phyloP scores from a whole-genome alignment of 2,797 vertebrate genomes.

The Sebastes variabilis region DNA sequence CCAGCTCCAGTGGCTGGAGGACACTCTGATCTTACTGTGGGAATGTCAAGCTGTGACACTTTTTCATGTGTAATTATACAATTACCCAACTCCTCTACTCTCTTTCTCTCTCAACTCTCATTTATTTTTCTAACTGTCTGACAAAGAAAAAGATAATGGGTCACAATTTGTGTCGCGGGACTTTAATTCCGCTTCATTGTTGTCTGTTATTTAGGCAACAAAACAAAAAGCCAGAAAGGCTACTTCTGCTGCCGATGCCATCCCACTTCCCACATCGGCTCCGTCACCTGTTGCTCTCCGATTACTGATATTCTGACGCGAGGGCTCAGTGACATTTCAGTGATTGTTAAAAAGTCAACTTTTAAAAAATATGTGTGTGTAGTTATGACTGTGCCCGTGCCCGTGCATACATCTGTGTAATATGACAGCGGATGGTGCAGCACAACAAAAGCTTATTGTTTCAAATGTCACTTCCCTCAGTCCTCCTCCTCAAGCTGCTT shows the following conservation, averaged over 20 bases:
- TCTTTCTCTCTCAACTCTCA: not conserved
- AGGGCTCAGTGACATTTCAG: slow-evolving; percentile 53
- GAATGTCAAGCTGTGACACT: not conserved
- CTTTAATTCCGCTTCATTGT: not conserved
- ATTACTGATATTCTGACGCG: slow-evolving; percentile 20
- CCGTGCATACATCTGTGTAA: slow-evolving; percentile 42
- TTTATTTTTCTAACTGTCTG: not conserved
- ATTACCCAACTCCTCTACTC: not conserved
- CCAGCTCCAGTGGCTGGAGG: not conserved
- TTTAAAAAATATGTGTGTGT: slow-evolving; percentile 14
- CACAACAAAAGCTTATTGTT: slow-evolving; percentile 71
- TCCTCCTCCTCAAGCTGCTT: slow-evolving; percentile 36
- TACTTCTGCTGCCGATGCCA: not conserved
- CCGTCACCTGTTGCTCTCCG: slow-evolving; percentile 51
- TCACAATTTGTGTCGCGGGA: not conserved
- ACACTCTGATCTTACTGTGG: not conserved
- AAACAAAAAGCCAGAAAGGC: slow-evolving; percentile 2
- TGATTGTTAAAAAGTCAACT: slow-evolving; percentile 38
- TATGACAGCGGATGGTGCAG: slow-evolving; percentile 50
- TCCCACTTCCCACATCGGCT: not conserved
- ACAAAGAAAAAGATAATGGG: not conserved
- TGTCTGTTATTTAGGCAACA: slow-evolving; percentile 8
- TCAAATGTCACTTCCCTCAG: slow-evolving; percentile 69
- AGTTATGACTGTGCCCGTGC: slow-evolving; percentile 12
- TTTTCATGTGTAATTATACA: not conserved